Base-by-base conservation (phyloP, 2,888 invertebrate species). In the Habrosyne pyritoides region DNA sequence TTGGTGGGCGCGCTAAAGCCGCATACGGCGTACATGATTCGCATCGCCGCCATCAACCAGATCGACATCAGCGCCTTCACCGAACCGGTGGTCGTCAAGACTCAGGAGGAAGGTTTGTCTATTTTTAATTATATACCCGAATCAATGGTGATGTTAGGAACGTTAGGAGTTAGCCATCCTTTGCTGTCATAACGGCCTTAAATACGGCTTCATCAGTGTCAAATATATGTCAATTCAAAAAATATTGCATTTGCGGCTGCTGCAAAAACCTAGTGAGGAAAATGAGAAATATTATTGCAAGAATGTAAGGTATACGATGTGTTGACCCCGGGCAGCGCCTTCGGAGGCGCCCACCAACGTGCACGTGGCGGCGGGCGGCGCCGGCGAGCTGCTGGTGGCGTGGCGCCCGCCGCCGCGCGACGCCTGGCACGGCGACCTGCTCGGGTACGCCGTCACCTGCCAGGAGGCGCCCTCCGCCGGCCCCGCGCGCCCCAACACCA, bases 61-160 rank as follows among this genome's bases (percentile, higher is more conserved):
- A 96, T 98, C 66, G 98, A 97, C 69, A 93, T 94, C 52, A 97
- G 98, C 71, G 88, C 94, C 22, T 96, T 95, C 59, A 97, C 97
- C 1, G 95, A 96, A 63, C 91, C 95, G 0, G 95, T 96, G 7
- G 94, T 96, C 7, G 95, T 97, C 4, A 96, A 96, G 79, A 97
- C 97, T 1, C 95, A 96, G 74, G 97, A 98, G 89, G 98, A 98
- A 94, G 95, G 96, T 96, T 33, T n/a, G 33, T n/a, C n/a, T n/a
- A n/a, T 12, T n/a, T 33, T n/a, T 33, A 33, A n/a, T 4, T n/a
- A 33, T n/a, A n/a, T n/a, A n/a, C n/a, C n/a, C n/a, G n/a, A n/a
- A n/a, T n/a, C n/a, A n/a, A n/a, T n/a, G n/a, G n/a, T n/a, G n/a
- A n/a, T n/a, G n/a, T n/a, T n/a, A n/a, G n/a, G n/a, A n/a, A n/a